Conservation (phyloP, 2,797 vertebrate genomes). For the Acrocephalus scirpaceus region DNA sequence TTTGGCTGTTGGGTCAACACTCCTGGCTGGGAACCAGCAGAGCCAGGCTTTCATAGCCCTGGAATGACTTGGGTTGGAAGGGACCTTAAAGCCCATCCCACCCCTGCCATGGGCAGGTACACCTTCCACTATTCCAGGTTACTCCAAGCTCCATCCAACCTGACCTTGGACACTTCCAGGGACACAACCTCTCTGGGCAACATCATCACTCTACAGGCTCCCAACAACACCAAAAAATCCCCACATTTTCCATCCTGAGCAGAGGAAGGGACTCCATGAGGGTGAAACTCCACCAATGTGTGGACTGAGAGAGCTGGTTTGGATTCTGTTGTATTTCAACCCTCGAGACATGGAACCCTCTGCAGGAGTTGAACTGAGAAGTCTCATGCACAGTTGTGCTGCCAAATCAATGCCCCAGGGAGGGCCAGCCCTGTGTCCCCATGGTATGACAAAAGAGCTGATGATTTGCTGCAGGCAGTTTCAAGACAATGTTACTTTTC, state of each 20-base stretch:
- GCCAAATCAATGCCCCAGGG: not conserved
- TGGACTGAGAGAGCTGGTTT: not conserved
- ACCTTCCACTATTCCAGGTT: not conserved
- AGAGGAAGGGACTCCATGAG: not conserved
- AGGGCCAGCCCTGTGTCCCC: not conserved
- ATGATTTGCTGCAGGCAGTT: not conserved
- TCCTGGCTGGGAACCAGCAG: not conserved
- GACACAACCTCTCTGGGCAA: not conserved
- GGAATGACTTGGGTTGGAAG: not conserved
- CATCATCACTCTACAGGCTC: not conserved
- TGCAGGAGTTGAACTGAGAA: not conserved
- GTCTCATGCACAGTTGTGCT: rapidly evolving
- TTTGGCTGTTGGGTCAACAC: not conserved
- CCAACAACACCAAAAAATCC: not conserved
- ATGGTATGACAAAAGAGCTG: rapidly evolving
- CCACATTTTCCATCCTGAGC: not conserved
- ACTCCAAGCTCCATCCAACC: not conserved
- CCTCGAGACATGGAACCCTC: rapidly evolving
- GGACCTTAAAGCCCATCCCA: not conserved
- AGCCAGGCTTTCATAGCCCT: not conserved
- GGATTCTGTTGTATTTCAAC: not conserved
- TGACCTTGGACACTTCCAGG: not conserved
- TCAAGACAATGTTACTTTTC: not conserved
- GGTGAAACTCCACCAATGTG: rapidly evolving
- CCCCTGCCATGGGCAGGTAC: not conserved